Evolutionary conservation across 2,888 invertebrate genomes (phyloP).

Genomic region (Cryptus viduatorius): DNA sequence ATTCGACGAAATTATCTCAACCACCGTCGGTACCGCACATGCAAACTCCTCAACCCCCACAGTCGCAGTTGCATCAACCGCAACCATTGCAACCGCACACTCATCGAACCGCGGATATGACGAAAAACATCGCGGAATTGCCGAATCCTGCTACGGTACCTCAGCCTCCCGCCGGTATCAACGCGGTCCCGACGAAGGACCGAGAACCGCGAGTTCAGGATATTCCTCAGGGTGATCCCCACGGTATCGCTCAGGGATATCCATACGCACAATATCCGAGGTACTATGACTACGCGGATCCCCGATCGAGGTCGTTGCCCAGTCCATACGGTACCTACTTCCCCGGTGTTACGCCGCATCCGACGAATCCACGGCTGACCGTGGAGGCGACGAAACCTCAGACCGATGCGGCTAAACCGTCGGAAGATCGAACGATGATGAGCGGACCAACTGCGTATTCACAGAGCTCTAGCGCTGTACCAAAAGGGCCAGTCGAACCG

Average conservation of each 20-base stretch:
- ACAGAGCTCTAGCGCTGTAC: slow-evolving; percentile 71
- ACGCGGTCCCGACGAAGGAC: slow-evolving; percentile 62
- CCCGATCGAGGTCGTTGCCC: slow-evolving; percentile 79
- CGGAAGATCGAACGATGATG: slow-evolving; percentile 70
- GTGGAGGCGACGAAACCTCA: slow-evolving; percentile 71
- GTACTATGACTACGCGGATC: slow-evolving; percentile 82
- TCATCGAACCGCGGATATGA: slow-evolving; percentile 54
- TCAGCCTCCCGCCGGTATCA: slow-evolving; percentile 65
- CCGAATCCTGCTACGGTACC: slow-evolving; percentile 18
- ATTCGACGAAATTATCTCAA: slow-evolving; percentile 43
- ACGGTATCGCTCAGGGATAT: slow-evolving; percentile 80
- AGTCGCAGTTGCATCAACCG: slow-evolving; percentile 58
- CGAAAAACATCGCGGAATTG: slow-evolving; percentile 59
- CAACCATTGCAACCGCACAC: slow-evolving; percentile 65
- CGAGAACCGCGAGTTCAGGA: slow-evolving; percentile 59
- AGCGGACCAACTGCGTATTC: slow-evolving; percentile 73
- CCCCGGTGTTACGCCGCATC: slow-evolving; percentile 78
- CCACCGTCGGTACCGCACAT: slow-evolving; percentile 28
- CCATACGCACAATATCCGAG: slow-evolving; percentile 83
- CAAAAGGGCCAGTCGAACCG: slow-evolving; percentile 72
- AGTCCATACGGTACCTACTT: slow-evolving; percentile 82
- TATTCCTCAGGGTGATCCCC: slow-evolving; percentile 58
- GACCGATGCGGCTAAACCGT: slow-evolving; percentile 58
- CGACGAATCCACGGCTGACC: slow-evolving; percentile 73
- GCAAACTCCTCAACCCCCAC: slow-evolving; percentile 42